Base-by-base conservation (phyloP, 1,140 invertebrate genomes). In the Holotrichia oblita region DNA sequence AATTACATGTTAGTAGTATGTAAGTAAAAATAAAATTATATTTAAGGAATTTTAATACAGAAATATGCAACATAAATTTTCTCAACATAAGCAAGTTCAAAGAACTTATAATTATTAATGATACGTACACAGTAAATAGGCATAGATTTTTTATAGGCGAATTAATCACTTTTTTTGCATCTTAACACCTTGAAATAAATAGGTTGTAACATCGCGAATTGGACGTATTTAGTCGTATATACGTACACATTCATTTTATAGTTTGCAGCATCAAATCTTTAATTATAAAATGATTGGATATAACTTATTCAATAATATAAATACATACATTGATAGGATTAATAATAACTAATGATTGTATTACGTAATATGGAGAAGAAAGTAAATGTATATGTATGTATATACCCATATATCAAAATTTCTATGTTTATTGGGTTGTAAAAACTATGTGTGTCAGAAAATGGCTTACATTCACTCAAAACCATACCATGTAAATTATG, bases 361-460 rank as follows among this genome's bases (percentile, higher is more conserved):
- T 64, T 64, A 64, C 59, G 20, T 64, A 64, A 64, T 20, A 12
- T 69, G 24, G 0, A 27, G 22, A 69, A 69, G 61, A 69, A 69
- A 69, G 61, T 69, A 69, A 34, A 22, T 27, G 61, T 69, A 48
- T n/a, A n/a, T 48, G 27, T 4, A 34, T 34, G 27, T 34, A 2
- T 34, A 34, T 34, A 34, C 27, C 27, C 4, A 69, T 27, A n/a
- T 22, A 69, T 69, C 20, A 69, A 69, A 69, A 69, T 69, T 69
- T 69, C 61, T 69, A 34, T 69, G 61, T 27, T 69, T 69, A 69
- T 69, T 14, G 22, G 61, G 61, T 27, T 34, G 27, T 69, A 69
- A 22, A 69, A 69, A 69, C 61, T 69, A 69, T 69, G 61, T 69
- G 10, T 69, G 61, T 69, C 61, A 69, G 61, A 27, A 69, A 69